A percentile compares a stretch with the other conserved stretches of the same genome.
Evolutionary conservation across 1,140 invertebrate genomes (phyloP).

Genomic region (Zaprionus gabonicus): DNA sequence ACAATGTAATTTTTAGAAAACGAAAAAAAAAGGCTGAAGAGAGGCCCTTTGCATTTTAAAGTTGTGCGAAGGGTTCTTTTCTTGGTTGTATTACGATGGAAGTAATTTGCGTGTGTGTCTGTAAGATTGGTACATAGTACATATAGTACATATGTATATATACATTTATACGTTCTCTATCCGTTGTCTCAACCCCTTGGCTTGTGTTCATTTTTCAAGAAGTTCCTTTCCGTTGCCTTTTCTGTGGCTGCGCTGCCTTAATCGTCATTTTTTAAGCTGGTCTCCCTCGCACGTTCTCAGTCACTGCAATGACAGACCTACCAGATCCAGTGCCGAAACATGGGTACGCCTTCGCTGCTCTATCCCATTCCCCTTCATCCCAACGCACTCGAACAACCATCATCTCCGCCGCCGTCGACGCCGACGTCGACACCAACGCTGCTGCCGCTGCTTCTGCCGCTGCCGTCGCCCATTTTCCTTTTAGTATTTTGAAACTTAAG

Average conservation of each 20-base stretch:
- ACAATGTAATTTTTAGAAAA: too few relatives aligned
- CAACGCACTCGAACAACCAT: background rate
- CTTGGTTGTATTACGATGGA: too few relatives aligned
- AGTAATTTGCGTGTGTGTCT: too few relatives aligned
- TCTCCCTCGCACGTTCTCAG: constrained; percentile 32
- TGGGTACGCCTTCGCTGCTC: background rate
- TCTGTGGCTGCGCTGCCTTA: constrained; percentile 52
- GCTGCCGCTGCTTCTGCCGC: background rate
- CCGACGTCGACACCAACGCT: background rate
- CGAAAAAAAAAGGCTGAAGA: too few relatives aligned
- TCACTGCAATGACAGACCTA: background rate
- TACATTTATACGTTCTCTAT: constrained; percentile 37
- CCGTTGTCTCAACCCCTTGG: constrained; percentile 61
- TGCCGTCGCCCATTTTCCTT: constrained; percentile 59
- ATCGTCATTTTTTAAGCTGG: constrained; percentile 11
- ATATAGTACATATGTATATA: background rate
- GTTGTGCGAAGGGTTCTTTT: too few relatives aligned
- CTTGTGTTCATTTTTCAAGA: constrained; percentile 65
- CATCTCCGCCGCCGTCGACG: background rate
- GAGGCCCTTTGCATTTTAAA: too few relatives aligned
- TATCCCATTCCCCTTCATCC: background rate
- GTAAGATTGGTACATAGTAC: too few relatives aligned
- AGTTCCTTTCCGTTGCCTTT: constrained; percentile 54
- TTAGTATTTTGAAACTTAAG: constrained; percentile 74
- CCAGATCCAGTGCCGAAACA: background rate